Evolutionary conservation across 2,797 vertebrate genomes (phyloP), one percentile per base, ranked within the genome.

Genomic region (Ispidina picta): DNA sequence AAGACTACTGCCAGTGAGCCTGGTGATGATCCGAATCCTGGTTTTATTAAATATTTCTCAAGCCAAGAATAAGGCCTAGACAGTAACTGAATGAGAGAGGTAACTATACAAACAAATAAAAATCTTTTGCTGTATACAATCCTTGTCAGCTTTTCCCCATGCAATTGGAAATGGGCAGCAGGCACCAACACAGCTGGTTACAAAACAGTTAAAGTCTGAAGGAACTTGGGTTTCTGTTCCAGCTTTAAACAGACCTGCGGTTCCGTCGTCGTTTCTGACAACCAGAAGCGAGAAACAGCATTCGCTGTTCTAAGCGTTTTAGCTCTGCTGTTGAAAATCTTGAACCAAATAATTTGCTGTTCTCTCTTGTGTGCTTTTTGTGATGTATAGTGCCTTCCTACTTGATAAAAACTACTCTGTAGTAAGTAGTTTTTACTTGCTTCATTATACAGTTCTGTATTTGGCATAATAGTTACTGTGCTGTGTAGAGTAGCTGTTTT

Each of bases 381-480:
- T 93, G 89, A 43, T 87, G 63, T 65, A 2, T 49, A 59, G 70
- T 89, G 84, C 78, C 64, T 90, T 91, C 62, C 77, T 63, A 55
- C 58, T 29, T 64, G 41, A 78, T 74, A 90, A 91, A 94, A 94
- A 77, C 66, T 87, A 26, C 84, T 83, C 43, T 76, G 9, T 75
- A 80, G 15, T 28, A 77, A 89, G 70, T 94, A 87, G 78, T 86
- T 92, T 86, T 90, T 94, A 74, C 59, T 73, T 18, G 0, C 37
- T 76, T 29, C 28, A 2, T 85, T 86, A 19, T 41, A 29, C 13
- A 70, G 5, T 73, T 76, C 56, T 94, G 71, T 78, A 41, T 81
- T 76, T 76, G 59, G 22, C 60, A 77, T 29, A 68, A 5, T 72
- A 70, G 78, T 60, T 75, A 31, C 33, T 41, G 48, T 63, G 28